Evolutionary conservation across 2,113 vertebrate genomes (phyloP).

Genomic region (Leptocoma aspasia): DNA sequence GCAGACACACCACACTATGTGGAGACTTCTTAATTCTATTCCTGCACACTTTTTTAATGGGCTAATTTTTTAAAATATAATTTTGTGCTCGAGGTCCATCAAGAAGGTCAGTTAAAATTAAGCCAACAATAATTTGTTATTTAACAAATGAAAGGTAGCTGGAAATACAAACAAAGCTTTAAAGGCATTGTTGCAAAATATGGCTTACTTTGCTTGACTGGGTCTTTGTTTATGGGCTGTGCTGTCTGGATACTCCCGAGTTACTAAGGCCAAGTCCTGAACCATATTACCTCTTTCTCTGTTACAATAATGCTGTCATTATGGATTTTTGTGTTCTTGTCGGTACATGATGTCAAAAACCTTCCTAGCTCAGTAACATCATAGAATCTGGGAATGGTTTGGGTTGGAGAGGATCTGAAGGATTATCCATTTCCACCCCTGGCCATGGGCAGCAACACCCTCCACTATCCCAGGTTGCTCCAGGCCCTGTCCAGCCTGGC

Average conservation of each 20-base stretch:
- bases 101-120: not conserved
- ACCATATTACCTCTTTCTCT: rapidly evolving
- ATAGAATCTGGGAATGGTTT: not conserved
- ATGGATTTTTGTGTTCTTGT: not conserved
- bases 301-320: rapidly evolving
- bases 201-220: not conserved
- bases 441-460: not conserved
- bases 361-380: not conserved
- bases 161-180: not conserved
- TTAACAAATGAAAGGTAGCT: not conserved
- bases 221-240: not conserved
- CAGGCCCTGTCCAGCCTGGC: rapidly evolving
- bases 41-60: not conserved
- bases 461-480: rapidly evolving
- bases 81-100: not conserved
- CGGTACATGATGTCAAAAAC: not conserved
- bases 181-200: not conserved
- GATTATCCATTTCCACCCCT: not conserved
- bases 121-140: not conserved
- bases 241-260: not conserved
- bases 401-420: not conserved
- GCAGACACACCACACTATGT: not conserved
- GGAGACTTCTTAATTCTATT: not conserved
- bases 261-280: not conserved
- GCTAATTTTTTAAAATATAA: not conserved